Percentiles rank a stretch among this genome's conserved stretches.
phyloP scores from a whole-genome alignment of 2,888 invertebrate species.

The Cephus pulcher region DNA sequence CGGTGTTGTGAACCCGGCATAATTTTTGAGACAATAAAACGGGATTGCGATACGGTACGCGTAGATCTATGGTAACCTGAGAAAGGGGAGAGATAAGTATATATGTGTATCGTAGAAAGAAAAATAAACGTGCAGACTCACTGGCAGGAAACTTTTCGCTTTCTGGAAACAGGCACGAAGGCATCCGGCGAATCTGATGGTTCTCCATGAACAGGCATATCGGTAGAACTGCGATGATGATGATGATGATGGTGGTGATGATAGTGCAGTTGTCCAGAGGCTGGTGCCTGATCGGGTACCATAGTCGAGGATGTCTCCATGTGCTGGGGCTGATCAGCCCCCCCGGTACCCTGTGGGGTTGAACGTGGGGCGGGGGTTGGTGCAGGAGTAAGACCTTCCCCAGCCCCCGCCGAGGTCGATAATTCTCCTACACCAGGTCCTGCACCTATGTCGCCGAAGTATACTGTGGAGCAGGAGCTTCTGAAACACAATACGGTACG shows the following conservation, averaged over 20 bases:
- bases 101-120: background rate
- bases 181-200: slow-evolving; percentile 39
- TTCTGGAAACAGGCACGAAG: slow-evolving; percentile 55
- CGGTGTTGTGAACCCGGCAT: background rate
- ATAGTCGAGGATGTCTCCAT: slow-evolving; percentile 53
- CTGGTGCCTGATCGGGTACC: slow-evolving; percentile 46
- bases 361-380: slow-evolving; percentile 21
- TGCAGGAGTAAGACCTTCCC: slow-evolving; percentile 38
- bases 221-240: slow-evolving; percentile 22
- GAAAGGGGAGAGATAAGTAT: slow-evolving; percentile 3
- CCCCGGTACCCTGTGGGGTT: slow-evolving; percentile 36
- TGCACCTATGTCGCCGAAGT: slow-evolving; percentile 56
- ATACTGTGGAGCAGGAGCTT: slow-evolving; percentile 54
- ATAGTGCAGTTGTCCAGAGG: slow-evolving; percentile 45
- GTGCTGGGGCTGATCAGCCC: slow-evolving; percentile 44
- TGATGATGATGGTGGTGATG: slow-evolving; percentile 48
- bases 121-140: slow-evolving; percentile 56
- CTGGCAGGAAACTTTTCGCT: slow-evolving; percentile 69
- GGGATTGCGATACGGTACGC: background rate
- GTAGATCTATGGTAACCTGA: background rate
- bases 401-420: slow-evolving; percentile 44
- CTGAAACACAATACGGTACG: slow-evolving; percentile 33
- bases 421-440: slow-evolving; percentile 50
- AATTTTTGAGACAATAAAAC: background rate
- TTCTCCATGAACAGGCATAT: slow-evolving; percentile 15